A percentile compares a stretch with the other conserved stretches of the same genome.
These are phyloP conservation scores for Ernsta delagoae DNA, from an alignment of 2,888 invertebrate genomes.

Conservation along the genomic window DNA sequence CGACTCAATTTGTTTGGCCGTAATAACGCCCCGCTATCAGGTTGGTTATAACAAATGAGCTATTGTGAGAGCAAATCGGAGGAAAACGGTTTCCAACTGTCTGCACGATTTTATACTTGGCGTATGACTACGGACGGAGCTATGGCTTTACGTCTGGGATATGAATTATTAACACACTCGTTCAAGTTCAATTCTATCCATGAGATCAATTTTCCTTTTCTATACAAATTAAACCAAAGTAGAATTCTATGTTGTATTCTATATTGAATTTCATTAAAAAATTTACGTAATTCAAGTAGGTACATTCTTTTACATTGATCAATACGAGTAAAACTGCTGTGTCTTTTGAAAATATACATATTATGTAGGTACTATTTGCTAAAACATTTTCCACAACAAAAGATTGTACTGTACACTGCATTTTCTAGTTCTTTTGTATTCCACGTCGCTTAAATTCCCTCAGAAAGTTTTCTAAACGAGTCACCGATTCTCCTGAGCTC, in stretches of 20 bases:
- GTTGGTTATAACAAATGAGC: slow-evolving; percentile 83
- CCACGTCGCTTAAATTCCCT: slow-evolving; percentile 35
- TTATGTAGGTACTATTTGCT: no score
- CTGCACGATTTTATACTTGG: slow-evolving; percentile 70
- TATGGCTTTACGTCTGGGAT: slow-evolving; percentile 24
- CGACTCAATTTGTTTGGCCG: slow-evolving; percentile 84
- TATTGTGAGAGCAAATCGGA: slow-evolving; percentile 80
- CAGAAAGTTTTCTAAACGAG: slow-evolving; percentile 38
- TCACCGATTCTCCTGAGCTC: slow-evolving; percentile 44
- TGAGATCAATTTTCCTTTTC: slow-evolving; percentile 5
- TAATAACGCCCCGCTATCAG: slow-evolving; percentile 82
- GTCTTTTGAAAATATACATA: no score
- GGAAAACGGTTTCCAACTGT: slow-evolving; percentile 76
- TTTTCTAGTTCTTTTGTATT: slow-evolving; percentile 33
- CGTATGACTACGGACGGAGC: slow-evolving; percentile 15
- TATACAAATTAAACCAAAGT: background rate
- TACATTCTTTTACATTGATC: no score
- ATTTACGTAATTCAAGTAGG: no score
- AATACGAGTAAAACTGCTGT: no score
- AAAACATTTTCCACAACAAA: slow-evolving; percentile 16
- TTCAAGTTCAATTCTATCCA: background rate
- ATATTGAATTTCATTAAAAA: no score
- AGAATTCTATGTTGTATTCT: no score
- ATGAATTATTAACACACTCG: slow-evolving; percentile 17
- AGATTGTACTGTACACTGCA: slow-evolving; percentile 1